A percentile compares a stretch with the other conserved stretches of the same genome.
phyloP scores from a whole-genome alignment of 2,797 vertebrate species.

The Geotrypetes seraphini region DNA sequence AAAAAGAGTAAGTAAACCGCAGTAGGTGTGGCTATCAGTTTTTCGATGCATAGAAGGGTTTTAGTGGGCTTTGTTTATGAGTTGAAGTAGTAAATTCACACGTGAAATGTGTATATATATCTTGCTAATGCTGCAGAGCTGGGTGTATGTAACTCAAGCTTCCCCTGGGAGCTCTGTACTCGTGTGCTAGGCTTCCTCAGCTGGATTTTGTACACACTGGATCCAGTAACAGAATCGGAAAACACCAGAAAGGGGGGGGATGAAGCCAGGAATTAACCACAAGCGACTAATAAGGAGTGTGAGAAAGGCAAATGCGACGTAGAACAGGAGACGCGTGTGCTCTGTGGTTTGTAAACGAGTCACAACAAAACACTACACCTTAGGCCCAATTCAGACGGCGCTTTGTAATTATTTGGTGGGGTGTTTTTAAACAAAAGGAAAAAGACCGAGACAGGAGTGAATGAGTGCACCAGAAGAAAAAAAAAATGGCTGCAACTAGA shows the following conservation, averaged over 20 bases:
- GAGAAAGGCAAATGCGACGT: slow-evolving; percentile 42
- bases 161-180: slow-evolving; percentile 57
- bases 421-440: too few species aligned
- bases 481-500: too few species aligned
- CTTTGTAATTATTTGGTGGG: too few species aligned
- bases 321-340: slow-evolving; percentile 42
- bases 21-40: too few species aligned
- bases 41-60: too few species aligned
- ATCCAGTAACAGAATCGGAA: slow-evolving; percentile 43
- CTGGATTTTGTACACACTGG: slow-evolving; percentile 25
- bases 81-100: too few species aligned
- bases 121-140: slow-evolving; percentile 14
- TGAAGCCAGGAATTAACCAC: slow-evolving; percentile 40
- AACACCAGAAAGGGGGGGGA: slow-evolving; percentile 24
- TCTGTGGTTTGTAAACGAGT: slow-evolving; percentile 25
- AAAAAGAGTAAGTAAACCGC: too few species aligned
- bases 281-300: slow-evolving; percentile 37
- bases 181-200: slow-evolving; percentile 40
- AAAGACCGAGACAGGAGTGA: too few species aligned
- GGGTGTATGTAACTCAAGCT: slow-evolving; percentile 74
- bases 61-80: too few species aligned
- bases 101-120: too few species aligned
- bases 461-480: too few species aligned
- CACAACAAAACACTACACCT: slow-evolving; percentile 18
- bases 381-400: too few species aligned